Conservation (phyloP, 2,888 invertebrate genomes). For the Pemphredon lugubris region DNA sequence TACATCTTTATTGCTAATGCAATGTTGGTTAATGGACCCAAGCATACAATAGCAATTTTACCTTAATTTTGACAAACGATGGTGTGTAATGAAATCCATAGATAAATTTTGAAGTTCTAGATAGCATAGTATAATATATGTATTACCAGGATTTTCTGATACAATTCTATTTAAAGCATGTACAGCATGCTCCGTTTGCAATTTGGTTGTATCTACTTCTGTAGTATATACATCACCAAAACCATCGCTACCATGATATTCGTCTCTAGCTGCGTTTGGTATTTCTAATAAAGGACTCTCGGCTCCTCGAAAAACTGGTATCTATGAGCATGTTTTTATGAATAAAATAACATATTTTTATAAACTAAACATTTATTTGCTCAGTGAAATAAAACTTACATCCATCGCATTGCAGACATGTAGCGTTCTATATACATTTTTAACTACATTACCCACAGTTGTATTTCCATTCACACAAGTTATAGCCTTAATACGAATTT, state of each 20-base stretch:
- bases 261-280: conserved; percentile 76
- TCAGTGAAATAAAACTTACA: conserved; percentile 82
- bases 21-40: conserved; percentile 91
- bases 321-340: conserved; percentile 80
- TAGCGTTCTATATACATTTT: conserved; percentile 87
- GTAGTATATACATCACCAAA: conserved; percentile 85
- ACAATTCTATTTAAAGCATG: conserved; percentile 84
- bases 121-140: too few relatives aligned
- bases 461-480: conserved; percentile 91
- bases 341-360: not conserved
- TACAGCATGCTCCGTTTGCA: conserved; percentile 84
- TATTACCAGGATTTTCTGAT: conserved; percentile 82
- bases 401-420: conserved; percentile 84
- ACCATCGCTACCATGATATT: conserved; percentile 87
- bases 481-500: conserved; percentile 85
- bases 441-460: conserved; percentile 85
- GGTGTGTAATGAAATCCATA: too few relatives aligned
- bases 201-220: conserved; percentile 80
- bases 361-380: conserved; percentile 35
- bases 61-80: too few relatives aligned
- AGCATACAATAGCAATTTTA: conserved; percentile 84
- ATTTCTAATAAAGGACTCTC: conserved; percentile 80
- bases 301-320: conserved; percentile 88
- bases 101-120: too few relatives aligned
- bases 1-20: conserved; percentile 88